Base-by-base conservation (phyloP, 2,797 vertebrate genomes). In the Ibycter americanus region DNA sequence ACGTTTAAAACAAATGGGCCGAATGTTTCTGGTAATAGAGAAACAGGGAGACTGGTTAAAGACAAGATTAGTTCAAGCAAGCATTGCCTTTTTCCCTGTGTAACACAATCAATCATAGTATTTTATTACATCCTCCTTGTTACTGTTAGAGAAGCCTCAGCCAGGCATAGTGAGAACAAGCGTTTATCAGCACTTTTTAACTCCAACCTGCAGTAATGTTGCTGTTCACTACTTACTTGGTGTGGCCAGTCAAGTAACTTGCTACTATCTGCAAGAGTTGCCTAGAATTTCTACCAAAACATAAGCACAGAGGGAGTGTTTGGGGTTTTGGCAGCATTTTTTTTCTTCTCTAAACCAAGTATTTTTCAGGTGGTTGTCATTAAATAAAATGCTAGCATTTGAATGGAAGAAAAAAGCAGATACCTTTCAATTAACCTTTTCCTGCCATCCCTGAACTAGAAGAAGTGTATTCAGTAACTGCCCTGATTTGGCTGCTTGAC, bases 401-500 rank as follows among this genome's bases (percentile, higher is more conserved):
- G 58, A 89, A 63, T 1, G 4, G 34, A 67, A 78, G 44, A 31
- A 72, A 89, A 85, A 80, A 86, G 3, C 49, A 88, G 42, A 40
- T 44, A 73, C 17, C 23, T 82, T 82, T 67, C 83, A 62, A 22
- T 40, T 36, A 68, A 40, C 12, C 14, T 71, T 32, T 40, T 77
- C 36, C 29, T 49, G 49, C 61, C n/a, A 38, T 49, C 49, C 61
- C 88, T 59, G 11, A 70, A 38, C 38, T 26, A 11, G 29, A 26
- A 42, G 58, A 47, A 25, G 5, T 17, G 34, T 32, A 4, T 49
- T 82, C 21, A 36, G 34, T 49, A 56, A 36, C 44, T 44, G 40
- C 38, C 59, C 44, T 0, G 0, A 11, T 67, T 63, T 49, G 23
- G 25, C 42, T 46, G 77, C 46, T 87, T 42, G n/a, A 8, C 22